Evolutionary conservation across 2,888 invertebrate genomes (phyloP).

Genomic region (Eustalomyia histrio): DNA sequence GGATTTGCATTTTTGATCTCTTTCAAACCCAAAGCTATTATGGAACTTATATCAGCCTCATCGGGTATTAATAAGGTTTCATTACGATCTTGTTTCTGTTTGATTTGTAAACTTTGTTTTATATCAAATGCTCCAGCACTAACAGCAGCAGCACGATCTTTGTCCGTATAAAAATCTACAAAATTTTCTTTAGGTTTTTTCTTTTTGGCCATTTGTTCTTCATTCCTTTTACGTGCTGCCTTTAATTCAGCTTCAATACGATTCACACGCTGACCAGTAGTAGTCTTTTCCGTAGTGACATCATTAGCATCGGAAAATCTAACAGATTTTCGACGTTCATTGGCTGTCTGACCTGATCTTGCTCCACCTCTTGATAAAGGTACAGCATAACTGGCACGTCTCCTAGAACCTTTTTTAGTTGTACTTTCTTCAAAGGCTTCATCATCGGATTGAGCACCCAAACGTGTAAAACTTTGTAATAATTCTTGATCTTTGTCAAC

Average conservation of each 20-base stretch:
- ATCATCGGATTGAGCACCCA: slow-evolving; percentile 82
- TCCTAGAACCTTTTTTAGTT: slow-evolving; percentile 48
- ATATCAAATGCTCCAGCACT: slow-evolving; percentile 89
- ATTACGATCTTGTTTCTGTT: slow-evolving; percentile 88
- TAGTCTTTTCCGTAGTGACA: slow-evolving; percentile 57
- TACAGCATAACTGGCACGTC: slow-evolving; percentile 26
- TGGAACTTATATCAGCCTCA: slow-evolving; percentile 88
- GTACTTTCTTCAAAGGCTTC: slow-evolving; percentile 79
- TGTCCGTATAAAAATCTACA: slow-evolving; percentile 93
- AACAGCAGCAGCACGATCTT: slow-evolving; percentile 93
- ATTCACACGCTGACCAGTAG: slow-evolving; percentile 68
- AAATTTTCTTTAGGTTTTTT: slow-evolving; percentile 77
- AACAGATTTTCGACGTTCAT: slow-evolving; percentile 66
- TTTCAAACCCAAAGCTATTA: slow-evolving; percentile 87
- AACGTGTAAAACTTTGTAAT: slow-evolving; percentile 88
- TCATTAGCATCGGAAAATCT: slow-evolving; percentile 67
- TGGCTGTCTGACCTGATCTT: slow-evolving; percentile 70
- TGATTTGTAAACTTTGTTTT: slow-evolving; percentile 89
- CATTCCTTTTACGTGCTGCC: slow-evolving; percentile 73
- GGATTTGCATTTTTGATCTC: slow-evolving; percentile 88
- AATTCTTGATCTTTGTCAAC: slow-evolving; percentile 87
- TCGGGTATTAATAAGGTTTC: slow-evolving; percentile 87
- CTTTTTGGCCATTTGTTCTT: slow-evolving; percentile 72
- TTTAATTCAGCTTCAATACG: slow-evolving; percentile 73
- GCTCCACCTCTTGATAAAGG: slow-evolving; percentile 63